Percentiles rank a stretch among this genome's conserved stretches.
Evolutionary conservation across 1,140 invertebrate species (phyloP).

Genomic region (Trichonephila clavipes): DNA sequence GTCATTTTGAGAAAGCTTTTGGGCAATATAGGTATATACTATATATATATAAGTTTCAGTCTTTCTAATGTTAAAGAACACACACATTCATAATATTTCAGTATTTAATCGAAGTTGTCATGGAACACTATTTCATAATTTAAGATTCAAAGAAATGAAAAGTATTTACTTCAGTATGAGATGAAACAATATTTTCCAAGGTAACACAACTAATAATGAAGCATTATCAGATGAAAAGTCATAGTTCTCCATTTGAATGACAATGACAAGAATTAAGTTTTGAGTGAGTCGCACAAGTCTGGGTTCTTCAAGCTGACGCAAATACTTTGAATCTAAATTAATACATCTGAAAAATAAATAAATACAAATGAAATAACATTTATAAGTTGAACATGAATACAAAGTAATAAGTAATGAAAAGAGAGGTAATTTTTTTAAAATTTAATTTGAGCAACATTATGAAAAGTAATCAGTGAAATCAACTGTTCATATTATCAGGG

Average conservation of each 20-base stretch:
- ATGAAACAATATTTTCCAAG: constrained; percentile 90
- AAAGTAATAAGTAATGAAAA: neutral
- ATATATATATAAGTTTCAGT: too few relatives aligned
- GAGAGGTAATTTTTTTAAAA: neutral
- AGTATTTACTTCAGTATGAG: constrained; percentile 72
- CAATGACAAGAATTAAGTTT: constrained; percentile 88
- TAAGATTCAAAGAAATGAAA: neutral
- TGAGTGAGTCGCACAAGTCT: constrained; percentile 85
- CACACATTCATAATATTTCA: too few relatives aligned
- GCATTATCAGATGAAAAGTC: constrained; percentile 84
- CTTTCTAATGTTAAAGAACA: too few relatives aligned
- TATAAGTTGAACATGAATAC: neutral
- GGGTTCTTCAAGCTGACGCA: constrained; percentile 78
- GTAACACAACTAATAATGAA: constrained; percentile 87
- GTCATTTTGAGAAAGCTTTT: too few relatives aligned
- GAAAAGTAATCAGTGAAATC: neutral
- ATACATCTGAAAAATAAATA: constrained; percentile 78
- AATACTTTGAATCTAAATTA: constrained; percentile 82
- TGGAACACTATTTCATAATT: too few relatives aligned
- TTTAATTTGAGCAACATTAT: neutral
- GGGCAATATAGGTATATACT: too few relatives aligned
- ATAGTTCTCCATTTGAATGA: constrained; percentile 86
- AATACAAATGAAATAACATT: neutral
- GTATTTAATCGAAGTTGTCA: too few relatives aligned
- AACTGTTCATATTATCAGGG: too few relatives aligned